These are phyloP conservation scores for Setipinna tenuifilis DNA, from an alignment of 2,797 vertebrate genomes.

Conservation along the genomic window DNA sequence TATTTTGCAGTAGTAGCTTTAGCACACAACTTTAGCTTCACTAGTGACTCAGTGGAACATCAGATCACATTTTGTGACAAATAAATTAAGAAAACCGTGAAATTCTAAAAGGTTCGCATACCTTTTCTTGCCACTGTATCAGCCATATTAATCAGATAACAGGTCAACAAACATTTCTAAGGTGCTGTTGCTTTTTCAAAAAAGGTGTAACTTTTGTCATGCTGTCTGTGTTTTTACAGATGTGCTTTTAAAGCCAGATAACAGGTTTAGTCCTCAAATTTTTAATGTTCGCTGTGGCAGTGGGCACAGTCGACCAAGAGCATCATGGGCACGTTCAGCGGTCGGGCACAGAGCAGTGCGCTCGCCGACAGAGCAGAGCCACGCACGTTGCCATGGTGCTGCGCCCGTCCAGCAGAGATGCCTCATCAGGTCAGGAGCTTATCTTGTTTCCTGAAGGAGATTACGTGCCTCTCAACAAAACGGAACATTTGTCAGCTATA, in stretches of 20 bases:
- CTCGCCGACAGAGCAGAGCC: background rate
- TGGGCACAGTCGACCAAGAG: background rate
- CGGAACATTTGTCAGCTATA: background rate
- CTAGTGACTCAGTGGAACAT: too few relatives aligned
- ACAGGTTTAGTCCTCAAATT: background rate
- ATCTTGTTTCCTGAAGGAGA: slow-evolving; percentile 19
- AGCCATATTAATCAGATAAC: too few relatives aligned
- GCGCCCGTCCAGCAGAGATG: background rate
- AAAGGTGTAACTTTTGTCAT: background rate
- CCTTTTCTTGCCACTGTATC: too few relatives aligned
- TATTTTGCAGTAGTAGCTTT: too few relatives aligned
- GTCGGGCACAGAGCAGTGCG: too few relatives aligned
- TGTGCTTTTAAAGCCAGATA: background rate
- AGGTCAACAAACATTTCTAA: too few relatives aligned
- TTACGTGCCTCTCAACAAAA: slow-evolving; percentile 13
- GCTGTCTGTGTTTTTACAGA: background rate
- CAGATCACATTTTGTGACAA: too few relatives aligned
- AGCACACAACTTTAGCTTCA: too few relatives aligned
- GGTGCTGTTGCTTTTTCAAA: background rate
- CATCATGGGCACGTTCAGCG: background rate
- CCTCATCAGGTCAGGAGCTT: background rate
- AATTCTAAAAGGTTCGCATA: too few relatives aligned
- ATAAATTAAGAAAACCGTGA: too few relatives aligned
- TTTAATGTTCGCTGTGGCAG: background rate
- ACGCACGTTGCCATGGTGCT: background rate